Base-by-base conservation (phyloP, 2,888 invertebrate genomes). In the Alloscopus bannaensis region DNA sequence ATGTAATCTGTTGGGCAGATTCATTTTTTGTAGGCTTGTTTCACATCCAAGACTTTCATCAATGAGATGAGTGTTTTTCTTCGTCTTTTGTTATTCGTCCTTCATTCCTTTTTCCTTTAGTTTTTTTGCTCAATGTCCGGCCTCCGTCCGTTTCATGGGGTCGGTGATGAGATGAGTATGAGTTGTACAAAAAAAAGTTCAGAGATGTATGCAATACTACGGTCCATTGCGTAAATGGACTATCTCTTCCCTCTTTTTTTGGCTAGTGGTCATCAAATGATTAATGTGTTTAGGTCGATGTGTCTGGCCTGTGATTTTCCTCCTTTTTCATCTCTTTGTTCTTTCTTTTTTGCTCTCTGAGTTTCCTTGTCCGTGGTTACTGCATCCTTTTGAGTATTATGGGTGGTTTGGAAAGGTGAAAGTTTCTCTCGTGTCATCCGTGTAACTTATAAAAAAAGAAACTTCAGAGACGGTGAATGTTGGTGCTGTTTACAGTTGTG, bases 221-320 rank as follows among this genome's bases (percentile, higher is more conserved):
- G 72, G 72, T 64, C 64, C 62, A 72, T 72, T 72, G 50, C 72
- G 40, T 52, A 72, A 72, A 72, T 72, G 52, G 72, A 52, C 72
- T 40, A 28, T 47, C 36, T 57, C 31, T 65, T 47, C 47, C 55
- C n/a, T 28, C 42, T 26, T 28, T 24, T 28, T 26, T 18, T 36
- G 13, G 65, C 3, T 50, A 22, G 64, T 64, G 72, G 72, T 72
- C 72, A 62, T 72, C 72, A 62, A 72, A 64, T 72, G 72, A 72
- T 72, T 72, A 72, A 72, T 72, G 72, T 29, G 62, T 72, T 72
- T 72, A 40, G 72, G 72, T 64, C 64, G 72, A 64, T 62, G 42
- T 64, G 40, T 42, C 52, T 64, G 62, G 40, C 64, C 40, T 64
- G 64, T 40, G 72, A 62, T 62, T 72, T 72, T 72, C 62, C 20